phyloP scores from a whole-genome alignment of 2,113 vertebrate genomes.

The Lamprotornis superbus region DNA sequence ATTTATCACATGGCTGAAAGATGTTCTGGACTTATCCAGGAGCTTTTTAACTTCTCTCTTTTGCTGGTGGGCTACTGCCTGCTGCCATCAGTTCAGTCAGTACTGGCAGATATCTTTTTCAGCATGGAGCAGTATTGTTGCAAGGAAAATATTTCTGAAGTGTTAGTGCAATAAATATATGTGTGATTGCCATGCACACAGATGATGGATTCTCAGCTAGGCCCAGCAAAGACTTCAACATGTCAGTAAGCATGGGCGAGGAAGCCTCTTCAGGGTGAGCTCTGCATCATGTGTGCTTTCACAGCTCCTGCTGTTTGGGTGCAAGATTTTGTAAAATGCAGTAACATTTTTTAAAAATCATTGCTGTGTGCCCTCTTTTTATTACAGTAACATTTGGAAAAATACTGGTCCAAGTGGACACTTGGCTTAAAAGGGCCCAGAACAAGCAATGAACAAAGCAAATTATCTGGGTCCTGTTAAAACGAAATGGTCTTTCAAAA shows the following conservation, averaged over 20 bases:
- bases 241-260: background rate
- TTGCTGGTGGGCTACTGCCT: background rate
- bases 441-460: background rate
- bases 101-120: background rate
- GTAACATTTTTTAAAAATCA: background rate
- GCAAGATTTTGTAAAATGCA: background rate
- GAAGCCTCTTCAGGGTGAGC: background rate
- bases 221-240: background rate
- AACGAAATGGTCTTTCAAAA: background rate
- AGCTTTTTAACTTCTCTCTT: background rate
- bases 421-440: background rate
- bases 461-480: background rate
- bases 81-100: background rate
- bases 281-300: background rate
- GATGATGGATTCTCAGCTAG: background rate
- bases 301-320: background rate
- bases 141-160: background rate
- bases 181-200: background rate
- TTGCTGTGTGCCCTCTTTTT: background rate
- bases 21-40: background rate
- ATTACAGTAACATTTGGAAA: background rate
- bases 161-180: background rate
- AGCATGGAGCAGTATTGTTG: background rate
- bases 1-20: constrained; percentile 38
- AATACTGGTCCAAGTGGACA: background rate